Percentiles rank a stretch among this genome's conserved stretches.
Evolutionary conservation across 2,888 invertebrate species (phyloP).

Genomic region (Pristionchus mayeri): DNA sequence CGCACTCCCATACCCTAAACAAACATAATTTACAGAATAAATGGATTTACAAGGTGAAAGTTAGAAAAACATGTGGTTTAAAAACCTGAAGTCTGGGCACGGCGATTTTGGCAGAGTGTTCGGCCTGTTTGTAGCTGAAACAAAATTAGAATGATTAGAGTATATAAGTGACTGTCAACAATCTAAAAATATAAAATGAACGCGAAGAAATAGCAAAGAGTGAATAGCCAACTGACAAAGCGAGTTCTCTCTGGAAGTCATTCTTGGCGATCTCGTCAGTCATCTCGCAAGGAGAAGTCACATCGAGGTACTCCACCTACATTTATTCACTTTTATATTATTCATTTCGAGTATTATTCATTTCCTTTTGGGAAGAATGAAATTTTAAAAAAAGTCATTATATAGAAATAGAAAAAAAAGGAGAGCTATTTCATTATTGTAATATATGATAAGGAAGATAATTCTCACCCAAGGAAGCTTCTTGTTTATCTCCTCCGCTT

Average conservation of each 20-base stretch:
- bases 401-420: background rate
- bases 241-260: slow-evolving; percentile 73
- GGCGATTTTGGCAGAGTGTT: slow-evolving; percentile 88
- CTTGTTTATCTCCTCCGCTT: slow-evolving; percentile 61
- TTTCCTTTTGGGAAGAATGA: too few relatives aligned
- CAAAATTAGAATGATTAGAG: background rate
- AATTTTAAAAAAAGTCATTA: background rate
- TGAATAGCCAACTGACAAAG: slow-evolving; percentile 64
- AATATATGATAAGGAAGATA: background rate
- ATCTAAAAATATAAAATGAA: background rate
- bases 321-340: background rate
- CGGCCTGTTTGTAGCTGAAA: slow-evolving; percentile 78
- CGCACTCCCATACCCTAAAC: slow-evolving; percentile 79
- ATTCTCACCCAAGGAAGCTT: slow-evolving; percentile 70
- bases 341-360: too few relatives aligned
- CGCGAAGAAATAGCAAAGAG: too few relatives aligned
- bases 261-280: slow-evolving; percentile 65
- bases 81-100: slow-evolving; percentile 83
- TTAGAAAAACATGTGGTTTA: background rate
- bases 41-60: background rate
- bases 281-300: slow-evolving; percentile 61
- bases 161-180: background rate
- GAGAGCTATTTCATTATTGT: background rate
- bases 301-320: slow-evolving; percentile 58
- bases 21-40: too few relatives aligned